Percentiles rank a stretch among this genome's conserved stretches.
phyloP scores from a whole-genome alignment of 2,888 invertebrate genomes.

The Drosophila fulvimacula region DNA sequence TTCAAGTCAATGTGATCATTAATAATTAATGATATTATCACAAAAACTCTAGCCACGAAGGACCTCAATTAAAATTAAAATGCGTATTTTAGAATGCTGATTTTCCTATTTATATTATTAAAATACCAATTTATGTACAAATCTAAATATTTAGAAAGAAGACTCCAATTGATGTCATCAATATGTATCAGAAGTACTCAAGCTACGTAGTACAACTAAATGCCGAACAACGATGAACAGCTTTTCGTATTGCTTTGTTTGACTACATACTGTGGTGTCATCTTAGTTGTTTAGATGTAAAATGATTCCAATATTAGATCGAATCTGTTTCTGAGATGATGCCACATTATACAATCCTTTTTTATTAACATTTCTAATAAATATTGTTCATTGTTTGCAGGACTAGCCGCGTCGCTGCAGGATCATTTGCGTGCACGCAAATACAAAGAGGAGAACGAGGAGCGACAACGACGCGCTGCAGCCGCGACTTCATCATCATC shows the following conservation, averaged over 20 bases:
- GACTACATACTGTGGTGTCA: constrained; percentile 14
- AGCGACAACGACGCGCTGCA: constrained; percentile 83
- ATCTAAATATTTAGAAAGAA: constrained; percentile 33
- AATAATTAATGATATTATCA: not conserved
- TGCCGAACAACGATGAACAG: constrained; percentile 5
- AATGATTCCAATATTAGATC: not conserved
- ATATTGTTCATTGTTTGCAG: constrained; percentile 81
- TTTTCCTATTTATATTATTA: not conserved
- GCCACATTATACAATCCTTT: not conserved
- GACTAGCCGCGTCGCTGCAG: constrained; percentile 93
- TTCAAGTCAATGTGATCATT: not conserved
- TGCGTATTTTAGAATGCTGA: not conserved
- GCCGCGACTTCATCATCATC: constrained; percentile 64
- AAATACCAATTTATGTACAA: constrained; percentile 20
- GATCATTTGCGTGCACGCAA: constrained; percentile 90
- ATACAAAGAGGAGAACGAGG: constrained; percentile 86
- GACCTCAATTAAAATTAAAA: not conserved
- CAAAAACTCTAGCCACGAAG: not conserved
- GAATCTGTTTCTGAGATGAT: constrained; percentile 4
- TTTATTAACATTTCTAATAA: constrained; percentile 1
- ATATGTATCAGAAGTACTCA: constrained; percentile 27
- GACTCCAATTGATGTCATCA: constrained; percentile 26
- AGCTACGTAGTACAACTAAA: constrained; percentile 2
- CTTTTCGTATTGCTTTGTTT: constrained; percentile 12
- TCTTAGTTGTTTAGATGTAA: constrained; percentile 3